A percentile compares a stretch with the other conserved stretches of the same genome.
Evolutionary conservation across 2,888 invertebrate species (phyloP).

Genomic region (Dyspetes luteomarginatus): DNA sequence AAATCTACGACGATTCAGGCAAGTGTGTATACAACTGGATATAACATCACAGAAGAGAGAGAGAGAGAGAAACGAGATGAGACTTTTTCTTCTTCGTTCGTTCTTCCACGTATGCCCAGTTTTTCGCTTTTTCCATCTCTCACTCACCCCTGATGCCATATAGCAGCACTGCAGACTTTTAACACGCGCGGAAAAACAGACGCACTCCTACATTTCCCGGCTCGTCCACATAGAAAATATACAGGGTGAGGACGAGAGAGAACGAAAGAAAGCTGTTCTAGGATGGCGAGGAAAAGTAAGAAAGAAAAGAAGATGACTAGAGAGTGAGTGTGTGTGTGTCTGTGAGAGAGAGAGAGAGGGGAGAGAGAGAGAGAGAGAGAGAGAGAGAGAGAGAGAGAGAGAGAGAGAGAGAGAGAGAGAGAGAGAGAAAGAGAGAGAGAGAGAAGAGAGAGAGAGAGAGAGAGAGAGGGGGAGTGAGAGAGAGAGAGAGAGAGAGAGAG

Average conservation of each 20-base stretch:
- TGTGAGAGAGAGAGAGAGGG: conserved; percentile 30
- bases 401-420: background rate
- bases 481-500: conserved; percentile 19
- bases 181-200: conserved; percentile 53
- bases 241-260: background rate
- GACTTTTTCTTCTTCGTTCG: conserved; percentile 8
- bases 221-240: conserved; percentile 49
- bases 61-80: conserved; percentile 15
- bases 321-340: too few relatives aligned
- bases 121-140: conserved; percentile 28
- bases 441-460: conserved; percentile 32
- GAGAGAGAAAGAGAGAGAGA: conserved; percentile 46
- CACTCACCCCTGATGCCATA: background rate
- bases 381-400: conserved; percentile 10
- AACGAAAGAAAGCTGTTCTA: conserved; percentile 36
- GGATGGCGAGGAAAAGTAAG: conserved; percentile 29
- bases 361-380: conserved; percentile 14
- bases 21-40: conserved; percentile 62
- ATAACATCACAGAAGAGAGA: conserved; percentile 60
- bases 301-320: conserved; percentile 17
- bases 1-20: conserved; percentile 78
- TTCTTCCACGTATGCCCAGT: background rate
- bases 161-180: conserved; percentile 30
- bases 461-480: conserved; percentile 23
- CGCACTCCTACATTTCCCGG: conserved; percentile 56